phyloP scores from a whole-genome alignment of 2,113 vertebrate genomes.

The Cololabis saira region DNA sequence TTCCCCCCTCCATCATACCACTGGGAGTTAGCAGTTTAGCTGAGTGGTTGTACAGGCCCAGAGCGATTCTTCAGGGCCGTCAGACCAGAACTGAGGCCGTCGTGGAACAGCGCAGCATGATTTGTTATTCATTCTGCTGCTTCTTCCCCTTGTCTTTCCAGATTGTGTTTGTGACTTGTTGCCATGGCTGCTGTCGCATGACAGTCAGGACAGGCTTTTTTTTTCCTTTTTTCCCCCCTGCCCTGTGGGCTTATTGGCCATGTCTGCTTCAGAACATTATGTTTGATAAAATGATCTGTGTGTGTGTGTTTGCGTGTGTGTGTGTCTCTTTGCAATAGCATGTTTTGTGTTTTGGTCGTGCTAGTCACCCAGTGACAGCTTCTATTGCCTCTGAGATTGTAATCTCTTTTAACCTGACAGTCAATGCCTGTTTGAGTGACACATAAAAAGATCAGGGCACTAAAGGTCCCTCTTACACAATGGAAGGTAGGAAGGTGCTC shows the following conservation, averaged over 20 bases:
- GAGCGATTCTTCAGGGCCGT: conserved; percentile 27
- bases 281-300: conserved; percentile 30
- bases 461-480: conserved; percentile 29
- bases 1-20: conserved; percentile 24
- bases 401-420: conserved; percentile 66
- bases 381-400: conserved; percentile 61
- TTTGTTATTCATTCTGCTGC: conserved; percentile 36
- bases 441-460: conserved; percentile 60
- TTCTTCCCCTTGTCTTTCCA: conserved; percentile 39
- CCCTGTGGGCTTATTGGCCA: conserved; percentile 50
- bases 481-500: conserved; percentile 10
- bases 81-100: conserved; percentile 29
- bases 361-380: conserved; percentile 43
- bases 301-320: conserved; percentile 17
- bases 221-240: neutral
- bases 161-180: conserved; percentile 55
- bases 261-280: conserved; percentile 51
- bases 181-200: conserved; percentile 51
- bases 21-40: conserved; percentile 62
- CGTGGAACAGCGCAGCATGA: conserved; percentile 4
- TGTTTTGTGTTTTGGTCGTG: conserved; percentile 32
- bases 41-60: conserved; percentile 51
- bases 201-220: conserved; percentile 35
- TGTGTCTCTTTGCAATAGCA: conserved; percentile 9
- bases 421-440: conserved; percentile 62